Evolutionary conservation across 2,888 invertebrate species (phyloP).

Genomic region (Platynereis dumerilii): DNA sequence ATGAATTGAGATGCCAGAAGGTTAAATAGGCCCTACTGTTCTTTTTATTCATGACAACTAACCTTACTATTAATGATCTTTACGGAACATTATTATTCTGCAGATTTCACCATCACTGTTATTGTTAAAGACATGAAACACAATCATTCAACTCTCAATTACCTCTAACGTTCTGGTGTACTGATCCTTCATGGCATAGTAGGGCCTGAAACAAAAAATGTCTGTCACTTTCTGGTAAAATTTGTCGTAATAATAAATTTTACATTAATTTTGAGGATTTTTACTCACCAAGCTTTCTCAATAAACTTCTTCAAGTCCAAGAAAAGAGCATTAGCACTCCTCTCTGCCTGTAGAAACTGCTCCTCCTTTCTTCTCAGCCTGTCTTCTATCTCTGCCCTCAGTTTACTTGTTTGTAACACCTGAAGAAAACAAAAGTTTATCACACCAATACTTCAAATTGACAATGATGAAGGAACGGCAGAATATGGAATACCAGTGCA

Average conservation of each 20-base stretch:
- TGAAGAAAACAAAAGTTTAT: not conserved
- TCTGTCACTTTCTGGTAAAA: not conserved
- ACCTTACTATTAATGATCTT: too few relatives aligned
- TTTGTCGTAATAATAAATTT: too few relatives aligned
- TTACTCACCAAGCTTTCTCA: conserved; percentile 4
- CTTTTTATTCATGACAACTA: too few relatives aligned
- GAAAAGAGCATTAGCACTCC: conserved; percentile 1
- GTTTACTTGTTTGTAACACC: conserved; percentile 20
- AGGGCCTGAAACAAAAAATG: conserved; percentile 15
- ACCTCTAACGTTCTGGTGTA: conserved; percentile 12
- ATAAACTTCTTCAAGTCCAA: conserved; percentile 9
- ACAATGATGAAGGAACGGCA: too few relatives aligned
- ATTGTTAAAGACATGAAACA: too few relatives aligned
- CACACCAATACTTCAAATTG: too few relatives aligned
- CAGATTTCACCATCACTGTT: too few relatives aligned
- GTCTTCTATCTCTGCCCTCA: conserved; percentile 16
- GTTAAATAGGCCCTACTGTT: too few relatives aligned
- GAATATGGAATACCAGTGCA: too few relatives aligned
- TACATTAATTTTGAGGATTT: too few relatives aligned
- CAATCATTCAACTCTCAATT: conserved; percentile 3
- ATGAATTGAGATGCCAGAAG: too few relatives aligned
- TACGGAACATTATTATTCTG: too few relatives aligned
- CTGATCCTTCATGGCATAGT: conserved; percentile 19
- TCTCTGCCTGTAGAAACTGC: not conserved
- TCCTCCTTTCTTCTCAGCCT: not conserved